phyloP scores from a whole-genome alignment of 2,113 vertebrate genomes.

The Otolemur garnettii region DNA sequence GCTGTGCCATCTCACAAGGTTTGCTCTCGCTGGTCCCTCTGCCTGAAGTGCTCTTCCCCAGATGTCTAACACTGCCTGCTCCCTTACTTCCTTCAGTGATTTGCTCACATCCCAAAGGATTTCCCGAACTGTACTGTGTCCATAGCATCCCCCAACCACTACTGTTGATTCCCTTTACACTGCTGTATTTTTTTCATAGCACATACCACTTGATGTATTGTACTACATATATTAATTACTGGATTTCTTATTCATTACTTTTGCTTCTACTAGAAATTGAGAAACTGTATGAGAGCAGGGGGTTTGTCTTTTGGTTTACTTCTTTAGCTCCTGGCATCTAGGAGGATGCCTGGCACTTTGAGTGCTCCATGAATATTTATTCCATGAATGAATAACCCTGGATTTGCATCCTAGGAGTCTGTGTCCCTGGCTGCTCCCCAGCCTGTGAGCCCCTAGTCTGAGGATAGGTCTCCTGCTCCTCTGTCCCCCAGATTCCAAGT shows the following conservation, averaged over 20 bases:
- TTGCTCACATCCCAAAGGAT: neutral
- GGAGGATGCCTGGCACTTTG: neutral
- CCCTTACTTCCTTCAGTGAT: neutral
- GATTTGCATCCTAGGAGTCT: constrained; percentile 1
- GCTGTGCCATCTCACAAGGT: neutral
- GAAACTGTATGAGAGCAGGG: neutral
- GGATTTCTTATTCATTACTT: constrained; percentile 30
- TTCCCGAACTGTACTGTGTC: neutral
- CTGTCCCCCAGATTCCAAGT: neutral
- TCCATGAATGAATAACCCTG: neutral
- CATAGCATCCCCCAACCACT: neutral
- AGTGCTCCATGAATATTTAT: neutral
- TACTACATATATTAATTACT: neutral
- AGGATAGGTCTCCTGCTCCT: neutral
- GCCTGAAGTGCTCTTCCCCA: neutral
- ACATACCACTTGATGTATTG: neutral
- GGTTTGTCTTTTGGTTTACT: neutral
- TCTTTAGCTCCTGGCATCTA: neutral
- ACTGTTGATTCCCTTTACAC: neutral
- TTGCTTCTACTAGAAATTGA: neutral
- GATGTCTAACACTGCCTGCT: neutral
- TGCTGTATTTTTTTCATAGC: neutral
- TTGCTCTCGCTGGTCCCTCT: neutral
- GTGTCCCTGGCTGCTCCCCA: constrained; percentile 3
- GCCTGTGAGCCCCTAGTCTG: neutral